Evolutionary conservation across 2,797 vertebrate species (phyloP).

Genomic region (Myotis vivesi): DNA sequence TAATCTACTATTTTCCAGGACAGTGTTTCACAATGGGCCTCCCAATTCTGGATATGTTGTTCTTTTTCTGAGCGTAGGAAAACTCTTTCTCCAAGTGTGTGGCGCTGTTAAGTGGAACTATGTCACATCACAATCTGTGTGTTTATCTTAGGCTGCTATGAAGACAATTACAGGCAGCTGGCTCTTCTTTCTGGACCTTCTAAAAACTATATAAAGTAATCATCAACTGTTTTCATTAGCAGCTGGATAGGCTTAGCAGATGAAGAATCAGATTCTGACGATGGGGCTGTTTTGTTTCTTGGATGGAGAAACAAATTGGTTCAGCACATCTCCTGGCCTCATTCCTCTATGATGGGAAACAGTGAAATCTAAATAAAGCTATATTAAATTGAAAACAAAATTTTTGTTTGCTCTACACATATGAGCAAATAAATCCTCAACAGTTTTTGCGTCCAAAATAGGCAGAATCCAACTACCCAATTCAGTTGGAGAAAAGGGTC

Average conservation of each 20-base stretch:
- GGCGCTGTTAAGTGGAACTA: background rate
- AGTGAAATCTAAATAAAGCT: conserved; percentile 44
- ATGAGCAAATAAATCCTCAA: background rate
- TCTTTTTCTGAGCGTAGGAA: background rate
- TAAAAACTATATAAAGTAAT: conserved; percentile 37
- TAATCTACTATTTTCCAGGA: conserved; percentile 30
- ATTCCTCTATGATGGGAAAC: background rate
- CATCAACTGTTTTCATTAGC: background rate
- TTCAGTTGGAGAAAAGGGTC: background rate
- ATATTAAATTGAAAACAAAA: conserved; percentile 42
- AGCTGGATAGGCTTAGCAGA: background rate
- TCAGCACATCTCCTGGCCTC: background rate
- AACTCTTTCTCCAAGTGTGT: background rate
- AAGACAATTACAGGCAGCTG: background rate
- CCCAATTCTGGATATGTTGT: background rate
- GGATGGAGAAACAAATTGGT: background rate
- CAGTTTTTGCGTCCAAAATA: conserved; percentile 19
- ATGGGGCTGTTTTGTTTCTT: background rate
- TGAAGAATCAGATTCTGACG: background rate
- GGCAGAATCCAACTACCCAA: background rate
- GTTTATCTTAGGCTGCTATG: background rate
- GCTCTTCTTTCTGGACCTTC: background rate
- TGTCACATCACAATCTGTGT: background rate
- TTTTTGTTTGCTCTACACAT: background rate
- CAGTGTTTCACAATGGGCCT: background rate